Evolutionary conservation across 2,797 vertebrate genomes (phyloP).

Genomic region (Crossoptilon crossoptilon): DNA sequence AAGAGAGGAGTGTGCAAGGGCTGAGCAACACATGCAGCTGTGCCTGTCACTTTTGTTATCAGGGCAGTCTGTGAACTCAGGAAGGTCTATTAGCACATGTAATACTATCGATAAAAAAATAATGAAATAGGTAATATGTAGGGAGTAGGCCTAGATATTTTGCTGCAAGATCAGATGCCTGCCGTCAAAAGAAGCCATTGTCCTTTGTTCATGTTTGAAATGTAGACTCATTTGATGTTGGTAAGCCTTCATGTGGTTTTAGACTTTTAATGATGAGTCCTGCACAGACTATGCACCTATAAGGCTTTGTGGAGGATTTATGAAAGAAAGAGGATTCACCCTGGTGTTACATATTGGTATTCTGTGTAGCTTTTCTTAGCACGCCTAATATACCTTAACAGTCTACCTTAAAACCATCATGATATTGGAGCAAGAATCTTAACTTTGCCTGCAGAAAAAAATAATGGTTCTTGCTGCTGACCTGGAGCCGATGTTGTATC

Average conservation of each 20-base stretch:
- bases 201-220: conserved; percentile 14
- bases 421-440: background rate
- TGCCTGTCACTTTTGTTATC: conserved; percentile 1
- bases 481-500: background rate
- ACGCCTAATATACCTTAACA: background rate
- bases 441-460: background rate
- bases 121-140: background rate
- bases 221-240: background rate
- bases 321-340: conserved; percentile 18
- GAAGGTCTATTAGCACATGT: background rate
- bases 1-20: background rate
- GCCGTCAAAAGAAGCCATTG: conserved; percentile 17
- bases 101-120: background rate
- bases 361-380: background rate
- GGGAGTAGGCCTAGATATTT: background rate
- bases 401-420: conserved; percentile 5
- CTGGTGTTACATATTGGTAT: background rate
- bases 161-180: background rate
- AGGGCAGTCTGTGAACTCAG: conserved; percentile 10
- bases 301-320: conserved; percentile 17
- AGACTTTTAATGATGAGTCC: background rate
- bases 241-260: background rate
- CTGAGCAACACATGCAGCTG: background rate
- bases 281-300: background rate
- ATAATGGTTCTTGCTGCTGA: background rate